These are phyloP conservation scores for Brachyrhaphis roseni DNA, from an alignment of 2,797 vertebrate genomes.

Conservation along the genomic window DNA sequence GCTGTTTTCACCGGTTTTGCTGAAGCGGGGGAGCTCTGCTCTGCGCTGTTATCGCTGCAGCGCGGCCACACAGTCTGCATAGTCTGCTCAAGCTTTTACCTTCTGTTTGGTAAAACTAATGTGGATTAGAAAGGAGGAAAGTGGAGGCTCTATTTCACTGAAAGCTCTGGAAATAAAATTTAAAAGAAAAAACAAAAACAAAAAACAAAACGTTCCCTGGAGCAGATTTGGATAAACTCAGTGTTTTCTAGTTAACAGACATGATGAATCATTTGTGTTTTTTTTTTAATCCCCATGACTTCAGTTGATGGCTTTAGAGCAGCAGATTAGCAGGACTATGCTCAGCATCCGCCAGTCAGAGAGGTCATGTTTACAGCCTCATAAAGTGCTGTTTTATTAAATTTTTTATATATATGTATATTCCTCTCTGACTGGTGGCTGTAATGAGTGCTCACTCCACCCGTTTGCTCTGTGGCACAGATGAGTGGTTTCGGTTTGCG, in stretches of 20 bases:
- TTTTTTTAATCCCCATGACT: neutral
- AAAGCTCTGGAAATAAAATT: neutral
- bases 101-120: constrained; percentile 1
- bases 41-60: too few species aligned
- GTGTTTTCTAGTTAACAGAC: neutral
- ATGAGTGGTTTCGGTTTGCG: constrained; percentile 40
- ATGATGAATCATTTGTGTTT: constrained; percentile 16
- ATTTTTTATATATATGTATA: neutral
- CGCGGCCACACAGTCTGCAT: neutral
- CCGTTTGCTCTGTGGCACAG: constrained; percentile 24
- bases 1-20: neutral
- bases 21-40: neutral
- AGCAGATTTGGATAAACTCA: constrained; percentile 14
- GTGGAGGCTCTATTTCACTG: neutral
- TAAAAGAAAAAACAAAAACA: too few species aligned
- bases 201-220: neutral
- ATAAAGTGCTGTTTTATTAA: constrained; percentile 30
- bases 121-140: neutral
- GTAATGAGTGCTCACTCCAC: constrained; percentile 46
- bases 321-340: constrained; percentile 41
- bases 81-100: neutral
- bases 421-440: constrained; percentile 36
- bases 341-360: constrained; percentile 45
- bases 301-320: neutral
- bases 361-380: constrained; percentile 50